Evolutionary conservation across 1,140 invertebrate genomes (phyloP), one percentile per base, ranked within the genome.

Genomic region (Phortica variegata): DNA sequence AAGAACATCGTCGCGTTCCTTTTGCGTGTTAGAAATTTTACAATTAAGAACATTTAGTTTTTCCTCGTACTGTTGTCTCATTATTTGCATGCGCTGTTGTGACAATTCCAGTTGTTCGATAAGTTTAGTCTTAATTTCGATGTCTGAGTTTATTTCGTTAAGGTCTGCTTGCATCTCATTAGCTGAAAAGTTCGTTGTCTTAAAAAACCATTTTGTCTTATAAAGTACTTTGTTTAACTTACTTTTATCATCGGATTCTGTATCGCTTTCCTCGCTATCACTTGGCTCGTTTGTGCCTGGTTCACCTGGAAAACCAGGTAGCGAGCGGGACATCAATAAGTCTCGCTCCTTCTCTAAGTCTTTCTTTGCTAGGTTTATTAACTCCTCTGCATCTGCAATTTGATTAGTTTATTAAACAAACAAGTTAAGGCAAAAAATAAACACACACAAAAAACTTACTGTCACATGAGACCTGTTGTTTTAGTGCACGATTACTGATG

Each of bases 41-140:
- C 84, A 84, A 65, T 92, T 88, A n/a, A 98, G 77, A 38, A 91
- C 87, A 31, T 84, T 78, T n/a, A 99, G 79, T 70, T 98, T 95
- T 32, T 95, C 90, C 77, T 98, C 96, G 77, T 98, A 98, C 61
- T 97, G 90, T 49, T 87, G 83, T 41, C 87, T 85, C 82, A 98
- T 87, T 0, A 87, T 84, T 26, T 89, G 84, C 50, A 97, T 79
- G 37, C 91, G 78, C 37, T 86, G 82, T 72, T 98, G 91, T 9
- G 89, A 91, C 16, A 87, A 77, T 73, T 98, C 95, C 42, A 98
- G 75, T 65, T 97, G 93, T 65, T 97, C 91, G 50, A 98, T 95
- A 13, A 98, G 79, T 40, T 91, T 86, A 57, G 94, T 89, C 76
- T 95, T 96, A 32, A 93, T 87, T 56, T 90, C 91, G 44, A 97